A percentile compares a stretch with the other conserved stretches of the same genome.
Evolutionary conservation across 2,888 invertebrate genomes (phyloP).

Genomic region (Plebejus argus): DNA sequence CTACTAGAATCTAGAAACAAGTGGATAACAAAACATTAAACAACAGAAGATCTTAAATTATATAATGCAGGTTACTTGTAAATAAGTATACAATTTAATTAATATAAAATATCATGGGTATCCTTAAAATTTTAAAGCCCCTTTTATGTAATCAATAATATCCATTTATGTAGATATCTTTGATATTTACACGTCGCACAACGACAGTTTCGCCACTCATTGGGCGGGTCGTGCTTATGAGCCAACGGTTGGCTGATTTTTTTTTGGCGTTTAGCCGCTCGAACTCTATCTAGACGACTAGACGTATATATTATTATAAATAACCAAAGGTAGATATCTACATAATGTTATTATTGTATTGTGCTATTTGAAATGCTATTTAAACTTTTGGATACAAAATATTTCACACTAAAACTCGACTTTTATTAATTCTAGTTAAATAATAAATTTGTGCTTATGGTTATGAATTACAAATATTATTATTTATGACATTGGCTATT

Average conservation of each 20-base stretch:
- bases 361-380: background rate
- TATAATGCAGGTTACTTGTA: background rate
- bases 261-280: too few relatives aligned
- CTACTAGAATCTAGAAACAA: constrained; percentile 32
- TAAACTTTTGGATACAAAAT: too few relatives aligned
- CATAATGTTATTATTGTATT: background rate
- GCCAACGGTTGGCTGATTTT: too few relatives aligned
- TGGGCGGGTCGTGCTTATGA: too few relatives aligned
- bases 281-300: too few relatives aligned
- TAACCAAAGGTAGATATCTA: background rate
- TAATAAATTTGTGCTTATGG: background rate
- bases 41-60: constrained; percentile 21
- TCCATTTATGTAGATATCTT: background rate
- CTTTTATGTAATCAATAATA: background rate
- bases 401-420: background rate
- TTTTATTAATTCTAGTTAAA: background rate
- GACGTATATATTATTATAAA: too few relatives aligned
- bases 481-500: background rate
- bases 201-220: too few relatives aligned
- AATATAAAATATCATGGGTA: background rate
- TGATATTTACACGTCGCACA: too few relatives aligned
- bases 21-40: background rate
- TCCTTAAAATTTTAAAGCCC: background rate
- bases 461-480: background rate
- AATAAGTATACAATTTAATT: background rate